Evolutionary conservation across 2,113 vertebrate species (phyloP), one percentile per base, ranked within the genome.

Genomic region (Tetrao urogallus): DNA sequence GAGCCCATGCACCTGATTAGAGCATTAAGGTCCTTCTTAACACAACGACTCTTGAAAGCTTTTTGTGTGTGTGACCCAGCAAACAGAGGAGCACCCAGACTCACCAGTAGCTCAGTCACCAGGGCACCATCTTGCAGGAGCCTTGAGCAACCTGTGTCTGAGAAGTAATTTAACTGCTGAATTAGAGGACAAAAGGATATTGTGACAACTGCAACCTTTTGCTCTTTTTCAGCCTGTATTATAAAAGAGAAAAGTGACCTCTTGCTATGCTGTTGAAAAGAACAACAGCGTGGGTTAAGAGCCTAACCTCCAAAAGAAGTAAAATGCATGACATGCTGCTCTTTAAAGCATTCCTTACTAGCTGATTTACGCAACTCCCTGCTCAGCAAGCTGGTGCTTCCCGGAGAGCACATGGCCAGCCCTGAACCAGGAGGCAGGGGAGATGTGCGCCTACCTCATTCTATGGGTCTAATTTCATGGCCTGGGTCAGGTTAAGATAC

Each of bases 251-350:
- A 40, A 60, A 28, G 60, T 96, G 96, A 95, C 96, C 96, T 91
- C 88, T 94, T 81, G 56, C 89, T 94, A 84, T 14, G 3, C 43
- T 82, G 17, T 4, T 43, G 82, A 95, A 77, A 90, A 86, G 85
- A 88, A 93, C 92, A 95, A 93, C 67, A 77, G 93, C n/a, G 34
- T 4, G 88, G 94, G 94, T 96, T 91, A 96, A 95, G 96, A 95
- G 94, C 85, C 90, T 74, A 66, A 92, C 60, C 85, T 81, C 88
- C 65, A 2, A 27, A 76, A 90, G 79, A 63, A 69, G 85, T 8
- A 48, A 28, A 95, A 76, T 42, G 63, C 27, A 8, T 16, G 75
- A 30, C 54, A 36, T 10, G 76, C 45, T 70, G 69, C 50, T 94
- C 36, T 60, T 50, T 54, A 80, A 88, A 89, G 72, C 6, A 11